Evolutionary conservation across 2,797 vertebrate species (phyloP).

Genomic region (Neosilurus mollespiculum): DNA sequence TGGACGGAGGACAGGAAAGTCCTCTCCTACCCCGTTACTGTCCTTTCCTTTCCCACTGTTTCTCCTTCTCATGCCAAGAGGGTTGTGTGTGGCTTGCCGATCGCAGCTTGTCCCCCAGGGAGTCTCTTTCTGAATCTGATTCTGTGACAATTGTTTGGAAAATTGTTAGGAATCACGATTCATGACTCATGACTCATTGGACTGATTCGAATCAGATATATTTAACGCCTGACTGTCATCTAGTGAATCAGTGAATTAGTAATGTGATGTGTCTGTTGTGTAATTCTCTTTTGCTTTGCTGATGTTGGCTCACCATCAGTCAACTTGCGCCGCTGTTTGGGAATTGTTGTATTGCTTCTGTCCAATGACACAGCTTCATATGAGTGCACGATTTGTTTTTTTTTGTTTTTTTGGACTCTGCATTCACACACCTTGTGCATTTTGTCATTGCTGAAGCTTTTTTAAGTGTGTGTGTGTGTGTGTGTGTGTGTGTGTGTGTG

Average conservation of each 20-base stretch:
- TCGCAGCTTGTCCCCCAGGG: constrained; percentile 38
- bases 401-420: constrained; percentile 34
- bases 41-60: constrained; percentile 40
- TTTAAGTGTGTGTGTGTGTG: constrained; percentile 47
- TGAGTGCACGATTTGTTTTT: constrained; percentile 23
- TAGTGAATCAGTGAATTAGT: constrained; percentile 48
- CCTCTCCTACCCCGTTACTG: constrained; percentile 35
- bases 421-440: constrained; percentile 45
- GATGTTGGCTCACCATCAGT: constrained; percentile 35
- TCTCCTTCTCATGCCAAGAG: constrained; percentile 40
- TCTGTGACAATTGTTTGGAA: constrained; percentile 40
- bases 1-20: constrained; percentile 42
- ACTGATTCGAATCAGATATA: constrained; percentile 44
- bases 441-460: constrained; percentile 62
- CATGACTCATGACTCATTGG: constrained; percentile 46
- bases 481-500: constrained; percentile 33
- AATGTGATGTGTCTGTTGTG: constrained; percentile 48
- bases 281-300: constrained; percentile 41
- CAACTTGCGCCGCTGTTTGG: constrained; percentile 28
- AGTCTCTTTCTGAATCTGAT: constrained; percentile 41
- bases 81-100: constrained; percentile 21
- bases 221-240: constrained; percentile 31
- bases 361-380: constrained; percentile 28
- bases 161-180: constrained; percentile 17
- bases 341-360: constrained; percentile 34